A percentile compares a stretch with the other conserved stretches of the same genome.
These are phyloP conservation scores for Thalassarche chlororhynchos DNA, from an alignment of 2,113 vertebrate genomes.

Conservation along the genomic window DNA sequence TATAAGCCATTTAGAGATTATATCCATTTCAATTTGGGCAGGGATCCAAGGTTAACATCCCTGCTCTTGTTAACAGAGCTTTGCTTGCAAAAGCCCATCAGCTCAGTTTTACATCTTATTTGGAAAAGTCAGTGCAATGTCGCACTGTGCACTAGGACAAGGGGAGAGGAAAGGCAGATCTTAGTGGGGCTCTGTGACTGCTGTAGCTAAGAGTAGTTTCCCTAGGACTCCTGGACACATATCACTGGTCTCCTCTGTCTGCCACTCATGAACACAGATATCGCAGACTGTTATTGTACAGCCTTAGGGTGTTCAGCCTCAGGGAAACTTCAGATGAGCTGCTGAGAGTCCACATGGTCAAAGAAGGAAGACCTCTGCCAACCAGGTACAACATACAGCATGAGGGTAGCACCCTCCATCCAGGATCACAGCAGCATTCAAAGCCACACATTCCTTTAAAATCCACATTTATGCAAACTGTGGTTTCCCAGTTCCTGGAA, in stretches of 20 bases:
- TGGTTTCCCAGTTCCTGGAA: background rate
- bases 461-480: background rate
- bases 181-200: background rate
- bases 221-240: background rate
- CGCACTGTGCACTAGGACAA: background rate
- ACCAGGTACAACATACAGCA: background rate
- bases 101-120: constrained; percentile 9
- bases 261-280: background rate
- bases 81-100: constrained; percentile 1
- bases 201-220: background rate
- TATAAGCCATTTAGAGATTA: constrained; percentile 56
- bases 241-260: background rate
- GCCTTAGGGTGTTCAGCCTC: background rate
- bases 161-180: background rate
- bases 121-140: background rate
- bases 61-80: constrained; percentile 19
- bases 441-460: background rate
- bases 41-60: constrained; percentile 51
- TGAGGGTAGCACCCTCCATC: background rate
- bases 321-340: background rate
- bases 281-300: background rate
- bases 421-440: background rate
- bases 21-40: constrained; percentile 54
- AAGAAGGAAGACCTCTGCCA: background rate
- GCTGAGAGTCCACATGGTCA: fast-evolving